A percentile compares a stretch with the other conserved stretches of the same genome.
These are phyloP conservation scores for Amyelois transitella DNA, from an alignment of 1,140 invertebrate species.

Conservation along the genomic window DNA sequence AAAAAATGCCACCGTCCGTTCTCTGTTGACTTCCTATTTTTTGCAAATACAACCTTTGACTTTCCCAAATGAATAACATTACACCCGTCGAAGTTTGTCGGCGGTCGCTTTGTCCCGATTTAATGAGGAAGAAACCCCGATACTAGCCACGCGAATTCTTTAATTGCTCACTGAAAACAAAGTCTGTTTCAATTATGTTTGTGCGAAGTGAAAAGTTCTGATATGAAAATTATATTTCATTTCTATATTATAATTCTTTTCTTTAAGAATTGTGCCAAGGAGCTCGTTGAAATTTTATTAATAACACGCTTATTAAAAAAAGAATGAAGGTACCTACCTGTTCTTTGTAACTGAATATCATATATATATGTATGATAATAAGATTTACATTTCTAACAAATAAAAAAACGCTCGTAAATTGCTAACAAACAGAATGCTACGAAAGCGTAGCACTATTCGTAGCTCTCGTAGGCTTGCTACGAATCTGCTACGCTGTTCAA, in stretches of 20 bases:
- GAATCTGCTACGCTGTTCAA: background rate
- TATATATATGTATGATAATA: too few species aligned
- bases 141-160: conserved; percentile 32
- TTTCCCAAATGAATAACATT: conserved; percentile 70
- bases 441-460: background rate
- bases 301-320: too few species aligned
- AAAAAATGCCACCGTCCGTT: conserved; percentile 74
- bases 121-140: conserved; percentile 57
- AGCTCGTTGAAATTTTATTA: too few species aligned
- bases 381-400: too few species aligned
- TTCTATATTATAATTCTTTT: too few species aligned
- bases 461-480: background rate
- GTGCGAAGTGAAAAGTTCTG: conserved; percentile 30
- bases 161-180: conserved; percentile 45
- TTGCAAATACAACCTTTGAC: conserved; percentile 72
- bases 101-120: conserved; percentile 61
- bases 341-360: too few species aligned
- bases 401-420: too few species aligned
- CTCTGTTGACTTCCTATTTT: conserved; percentile 66
- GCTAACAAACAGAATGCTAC: background rate
- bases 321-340: too few species aligned
- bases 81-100: conserved; percentile 58
- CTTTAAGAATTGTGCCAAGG: too few species aligned
- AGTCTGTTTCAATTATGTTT: conserved; percentile 35
- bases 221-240: conserved; percentile 5